Base-by-base conservation (phyloP, 2,113 vertebrate species). In the Carollia perspicillata region DNA sequence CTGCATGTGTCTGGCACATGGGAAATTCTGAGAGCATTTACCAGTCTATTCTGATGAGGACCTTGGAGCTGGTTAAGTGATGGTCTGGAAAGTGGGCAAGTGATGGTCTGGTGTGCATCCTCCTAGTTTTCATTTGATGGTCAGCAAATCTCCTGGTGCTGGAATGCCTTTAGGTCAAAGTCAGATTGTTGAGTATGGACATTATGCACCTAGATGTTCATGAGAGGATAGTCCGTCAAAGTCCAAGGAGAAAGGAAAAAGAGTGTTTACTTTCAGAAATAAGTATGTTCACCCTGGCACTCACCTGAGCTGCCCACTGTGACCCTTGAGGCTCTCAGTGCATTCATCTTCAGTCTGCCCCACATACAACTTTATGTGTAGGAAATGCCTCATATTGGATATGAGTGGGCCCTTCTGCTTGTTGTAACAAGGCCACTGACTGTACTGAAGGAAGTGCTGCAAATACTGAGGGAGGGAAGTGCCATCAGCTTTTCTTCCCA, bases 381-480 rank as follows among this genome's bases (percentile, higher is more conserved):
- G 81, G 80, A 97, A 94, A 37, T 63, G 51, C 18, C 68, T 83
- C 23, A 42, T 23, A 33, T 53, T 85, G 75, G 55, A 65, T 83
- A 37, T 23, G 84, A 95, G 94, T 93, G 93, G 87, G 95, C 68
- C 88, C 96, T 97, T 94, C 81, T 93, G 80, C n/a, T 53, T 66
- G 4, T 53, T 66, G 4, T 90, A 90, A 94, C n/a, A 92, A 95
- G 94, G 69, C 90, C 90, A 90, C 95, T 85, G 65, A 93, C 84
- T 13, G 84, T 28, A 95, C 71, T 33, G 35, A 53, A 95, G 87
- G 94, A 97, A 90, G 88, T 79, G 26, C 42, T 88, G 75, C 17
- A 53, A 75, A 72, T 65, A 90, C 85, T 14, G 69, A 95, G 51
- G 47, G 42, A 23, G 20, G 88, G 40, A 97, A 94, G 96, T 71